These are phyloP conservation scores for Delia radicum DNA, from an alignment of 1,140 invertebrate genomes.

Conservation along the genomic window DNA sequence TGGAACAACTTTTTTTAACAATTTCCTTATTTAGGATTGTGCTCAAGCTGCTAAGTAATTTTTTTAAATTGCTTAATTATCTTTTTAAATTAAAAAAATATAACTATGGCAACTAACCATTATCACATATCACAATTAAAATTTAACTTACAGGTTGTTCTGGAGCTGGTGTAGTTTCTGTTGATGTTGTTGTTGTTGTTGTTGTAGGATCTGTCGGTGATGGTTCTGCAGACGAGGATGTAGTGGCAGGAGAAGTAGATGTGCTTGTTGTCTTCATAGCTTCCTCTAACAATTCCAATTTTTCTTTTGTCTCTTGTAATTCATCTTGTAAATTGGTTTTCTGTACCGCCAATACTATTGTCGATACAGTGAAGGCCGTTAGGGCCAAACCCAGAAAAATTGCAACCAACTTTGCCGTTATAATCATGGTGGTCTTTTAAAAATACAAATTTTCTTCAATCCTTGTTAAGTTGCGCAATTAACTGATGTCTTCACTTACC, in stretches of 20 bases:
- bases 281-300: constrained; percentile 39
- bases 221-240: background rate
- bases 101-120: no score
- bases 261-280: constrained; percentile 29
- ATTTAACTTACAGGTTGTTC: background rate
- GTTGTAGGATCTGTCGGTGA: background rate
- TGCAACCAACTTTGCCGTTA: constrained; percentile 46
- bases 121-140: background rate
- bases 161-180: constrained; percentile 17
- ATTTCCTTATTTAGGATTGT: no score
- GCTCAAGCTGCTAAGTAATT: no score
- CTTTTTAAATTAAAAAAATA: no score
- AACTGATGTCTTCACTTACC: background rate
- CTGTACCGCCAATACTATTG: constrained; percentile 55
- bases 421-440: constrained; percentile 36
- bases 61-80: no score
- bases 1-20: no score
- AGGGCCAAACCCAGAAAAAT: constrained; percentile 44
- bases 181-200: background rate
- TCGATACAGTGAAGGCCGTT: constrained; percentile 56
- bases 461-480: background rate
- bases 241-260: constrained; percentile 25
- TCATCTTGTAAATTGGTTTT: constrained; percentile 38
- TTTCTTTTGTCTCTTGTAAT: constrained; percentile 40
- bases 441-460: background rate